Conservation (phyloP, 2,797 vertebrate genomes). For the Carcharodon carcharias region DNA sequence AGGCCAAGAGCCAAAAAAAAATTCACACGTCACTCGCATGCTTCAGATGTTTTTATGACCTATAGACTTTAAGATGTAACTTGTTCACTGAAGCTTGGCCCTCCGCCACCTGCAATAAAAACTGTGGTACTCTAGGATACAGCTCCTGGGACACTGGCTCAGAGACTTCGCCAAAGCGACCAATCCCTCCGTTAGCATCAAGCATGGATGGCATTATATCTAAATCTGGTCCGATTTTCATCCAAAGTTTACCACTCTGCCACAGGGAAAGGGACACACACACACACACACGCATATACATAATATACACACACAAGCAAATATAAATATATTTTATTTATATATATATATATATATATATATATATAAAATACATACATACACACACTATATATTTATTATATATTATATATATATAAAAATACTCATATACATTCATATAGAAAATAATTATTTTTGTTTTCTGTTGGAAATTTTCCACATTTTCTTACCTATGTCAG, state of each 20-base stretch:
- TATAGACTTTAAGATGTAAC: background rate
- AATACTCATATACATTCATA: too few species aligned
- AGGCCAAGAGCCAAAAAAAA: background rate
- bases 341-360: too few species aligned
- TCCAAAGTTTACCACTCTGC: background rate
- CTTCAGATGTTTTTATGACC: background rate
- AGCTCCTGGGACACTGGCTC: background rate
- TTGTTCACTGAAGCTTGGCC: background rate
- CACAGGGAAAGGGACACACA: too few species aligned
- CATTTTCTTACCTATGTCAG: constrained; percentile 64
- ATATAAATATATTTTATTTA: too few species aligned
- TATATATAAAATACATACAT: too few species aligned
- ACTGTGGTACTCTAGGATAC: background rate
- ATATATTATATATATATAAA: background rate
- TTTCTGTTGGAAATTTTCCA: background rate
- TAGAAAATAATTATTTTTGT: background rate
- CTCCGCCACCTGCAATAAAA: background rate
- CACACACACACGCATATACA: too few species aligned
- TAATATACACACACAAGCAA: too few species aligned
- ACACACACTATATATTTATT: background rate
- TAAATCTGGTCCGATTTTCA: background rate
- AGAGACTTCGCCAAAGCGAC: background rate
- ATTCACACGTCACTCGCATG: background rate
- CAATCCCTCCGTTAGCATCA: background rate
- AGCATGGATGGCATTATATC: background rate